Percentiles rank a stretch among this genome's conserved stretches.
These are phyloP conservation scores for Leiothrix lutea DNA, from an alignment of 2,113 vertebrate genomes.

Conservation along the genomic window DNA sequence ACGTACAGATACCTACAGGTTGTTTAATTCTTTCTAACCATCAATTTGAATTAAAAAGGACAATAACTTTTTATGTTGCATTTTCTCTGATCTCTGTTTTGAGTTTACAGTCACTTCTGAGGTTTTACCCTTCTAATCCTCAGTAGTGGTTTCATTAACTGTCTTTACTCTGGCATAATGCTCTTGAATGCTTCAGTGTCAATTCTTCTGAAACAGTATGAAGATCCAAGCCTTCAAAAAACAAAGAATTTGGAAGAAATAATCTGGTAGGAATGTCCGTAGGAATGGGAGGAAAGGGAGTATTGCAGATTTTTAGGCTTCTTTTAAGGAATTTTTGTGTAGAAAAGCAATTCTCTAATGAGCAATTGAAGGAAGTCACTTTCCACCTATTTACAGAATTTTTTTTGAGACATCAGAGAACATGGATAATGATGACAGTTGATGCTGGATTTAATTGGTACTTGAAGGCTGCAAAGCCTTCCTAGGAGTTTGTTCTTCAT, in stretches of 20 bases:
- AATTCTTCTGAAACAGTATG: background rate
- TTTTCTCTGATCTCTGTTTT: background rate
- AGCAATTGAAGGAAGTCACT: background rate
- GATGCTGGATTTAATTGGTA: background rate
- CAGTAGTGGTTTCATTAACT: background rate
- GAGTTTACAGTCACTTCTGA: background rate
- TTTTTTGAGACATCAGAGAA: background rate
- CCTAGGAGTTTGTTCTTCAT: background rate
- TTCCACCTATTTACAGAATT: background rate
- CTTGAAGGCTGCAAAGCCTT: background rate
- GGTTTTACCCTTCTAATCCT: background rate
- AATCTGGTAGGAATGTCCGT: background rate
- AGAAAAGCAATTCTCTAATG: background rate
- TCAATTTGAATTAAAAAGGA: background rate
- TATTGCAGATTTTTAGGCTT: background rate
- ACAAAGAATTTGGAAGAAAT: background rate
- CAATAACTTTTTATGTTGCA: background rate
- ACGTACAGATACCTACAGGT: background rate
- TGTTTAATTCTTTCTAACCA: background rate
- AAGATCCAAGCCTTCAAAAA: background rate
- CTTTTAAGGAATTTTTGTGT: background rate
- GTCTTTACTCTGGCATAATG: background rate
- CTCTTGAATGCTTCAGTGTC: background rate
- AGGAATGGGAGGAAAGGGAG: background rate
- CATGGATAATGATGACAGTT: background rate